Base-by-base conservation (phyloP, 2,113 vertebrate genomes). In the Leptosomus discolor region DNA sequence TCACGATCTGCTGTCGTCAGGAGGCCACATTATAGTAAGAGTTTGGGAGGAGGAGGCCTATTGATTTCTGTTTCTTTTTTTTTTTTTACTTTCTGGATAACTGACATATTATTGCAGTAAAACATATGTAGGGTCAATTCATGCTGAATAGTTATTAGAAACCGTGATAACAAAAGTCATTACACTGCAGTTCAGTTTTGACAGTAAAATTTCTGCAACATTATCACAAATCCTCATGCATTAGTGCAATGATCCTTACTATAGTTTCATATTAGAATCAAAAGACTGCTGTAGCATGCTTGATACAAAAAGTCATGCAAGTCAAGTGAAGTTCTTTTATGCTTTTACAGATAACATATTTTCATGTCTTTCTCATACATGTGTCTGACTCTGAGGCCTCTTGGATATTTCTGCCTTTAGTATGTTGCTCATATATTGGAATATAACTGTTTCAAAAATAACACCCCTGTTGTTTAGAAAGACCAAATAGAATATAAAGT, bases 191-290 rank as follows among this genome's bases (percentile, higher is more conserved):
- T 98, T 98, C 98, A 97, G 98, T 98, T 98, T 98, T 98, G 98
- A 98, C 98, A 98, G 98, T 98, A 98, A 98, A 98, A 98, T 98
- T 98, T 98, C 98, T 98, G 98, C 98, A 98, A 98, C 98, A 98
- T 98, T 98, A 98, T 98, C 98, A 98, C 98, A 98, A 98, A 98
- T 98, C 98, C 98, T 98, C 98, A 96, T 96, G 98, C 98, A 98
- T 98, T 98, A 98, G 98, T 98, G 98, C 98, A 98, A 98, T 98
- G 98, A 98, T 98, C 98, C 98, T 98, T 98, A 98, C 96, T 97
- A 96, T 81, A 98, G 97, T 97, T 98, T 98, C 98, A 96, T 98
- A 98, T 98, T 98, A 98, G 98, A 98, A 97, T 97, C 97, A 97
- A 97, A 98, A 98, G 98, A 93, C 94, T 98, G 95, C 97, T 96